Conservation (phyloP, 1,140 invertebrate species). For the Cheumatopsyche charites region DNA sequence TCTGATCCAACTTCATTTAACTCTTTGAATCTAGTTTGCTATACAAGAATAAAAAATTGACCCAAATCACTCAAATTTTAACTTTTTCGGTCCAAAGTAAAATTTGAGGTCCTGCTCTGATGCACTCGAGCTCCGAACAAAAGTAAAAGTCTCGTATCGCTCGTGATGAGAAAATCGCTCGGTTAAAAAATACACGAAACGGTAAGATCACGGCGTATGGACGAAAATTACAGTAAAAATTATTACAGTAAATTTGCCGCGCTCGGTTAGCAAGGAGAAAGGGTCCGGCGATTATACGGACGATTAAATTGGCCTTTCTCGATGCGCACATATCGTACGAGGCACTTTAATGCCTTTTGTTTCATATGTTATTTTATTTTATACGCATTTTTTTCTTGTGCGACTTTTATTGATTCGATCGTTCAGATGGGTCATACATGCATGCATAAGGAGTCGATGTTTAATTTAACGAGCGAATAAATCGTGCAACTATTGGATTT, state of each 20-base stretch:
- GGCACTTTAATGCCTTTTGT: no score
- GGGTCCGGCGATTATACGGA: constrained; percentile 9
- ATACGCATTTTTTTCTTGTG: background rate
- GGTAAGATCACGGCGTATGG: constrained; percentile 3
- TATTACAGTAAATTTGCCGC: constrained; percentile 20
- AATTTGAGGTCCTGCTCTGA: no score
- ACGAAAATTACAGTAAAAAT: constrained; percentile 21
- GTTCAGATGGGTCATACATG: no score
- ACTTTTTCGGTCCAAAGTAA: no score
- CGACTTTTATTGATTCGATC: background rate
- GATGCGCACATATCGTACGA: no score
- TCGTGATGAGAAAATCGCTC: constrained; percentile 10
- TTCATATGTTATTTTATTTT: no score
- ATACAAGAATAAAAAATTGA: no score
- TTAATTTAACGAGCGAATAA: constrained; percentile 22
- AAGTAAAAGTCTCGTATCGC: constrained; percentile 11
- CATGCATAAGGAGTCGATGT: background rate
- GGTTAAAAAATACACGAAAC: constrained; percentile 9
- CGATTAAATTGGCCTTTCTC: constrained; percentile 5
- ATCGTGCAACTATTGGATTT: background rate
- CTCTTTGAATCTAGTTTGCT: no score
- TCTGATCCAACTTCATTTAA: no score
- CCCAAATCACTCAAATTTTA: no score
- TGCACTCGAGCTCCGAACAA: background rate
- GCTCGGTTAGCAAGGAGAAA: constrained; percentile 10